These are phyloP conservation scores for Montipora sp. DNA, from an alignment of 64 coral and sea anemone species.

Conservation along the genomic window DNA sequence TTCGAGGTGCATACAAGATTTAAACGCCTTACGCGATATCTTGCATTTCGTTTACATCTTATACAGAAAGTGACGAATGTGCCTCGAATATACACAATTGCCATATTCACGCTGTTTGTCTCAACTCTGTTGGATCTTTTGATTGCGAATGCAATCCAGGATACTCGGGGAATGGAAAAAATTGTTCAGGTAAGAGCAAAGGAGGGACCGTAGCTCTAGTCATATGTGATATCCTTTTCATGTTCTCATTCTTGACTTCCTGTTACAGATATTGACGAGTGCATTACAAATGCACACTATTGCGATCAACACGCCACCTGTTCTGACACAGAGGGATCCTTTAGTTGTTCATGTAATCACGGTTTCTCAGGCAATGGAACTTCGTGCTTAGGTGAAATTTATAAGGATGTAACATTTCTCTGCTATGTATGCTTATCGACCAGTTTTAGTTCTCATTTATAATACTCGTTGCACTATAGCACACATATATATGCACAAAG, in stretches of 20 bases:
- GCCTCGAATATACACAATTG: neutral
- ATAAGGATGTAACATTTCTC: too few species aligned
- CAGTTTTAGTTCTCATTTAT: too few species aligned
- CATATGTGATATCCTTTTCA: neutral
- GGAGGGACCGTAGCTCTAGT: neutral
- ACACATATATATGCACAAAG: too few species aligned
- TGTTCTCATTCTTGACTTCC: neutral
- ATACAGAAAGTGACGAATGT: constrained; percentile 8
- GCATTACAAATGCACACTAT: neutral
- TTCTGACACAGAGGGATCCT: neutral
- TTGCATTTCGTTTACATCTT: neutral
- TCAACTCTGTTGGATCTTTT: constrained; percentile 1
- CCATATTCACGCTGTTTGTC: neutral
- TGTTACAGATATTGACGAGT: neutral
- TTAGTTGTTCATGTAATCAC: neutral
- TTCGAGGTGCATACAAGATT: too few species aligned
- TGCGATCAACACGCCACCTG: neutral
- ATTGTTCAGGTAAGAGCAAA: constrained; percentile 1
- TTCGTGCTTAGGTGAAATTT: neutral
- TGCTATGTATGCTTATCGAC: too few species aligned
- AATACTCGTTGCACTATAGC: too few species aligned
- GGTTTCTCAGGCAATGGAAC: neutral
- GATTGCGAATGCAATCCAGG: neutral
- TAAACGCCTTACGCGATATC: too few species aligned
- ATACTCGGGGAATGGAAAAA: neutral